These are phyloP conservation scores for Callopanchax toddi DNA, from an alignment of 2,113 vertebrate genomes.

Conservation along the genomic window DNA sequence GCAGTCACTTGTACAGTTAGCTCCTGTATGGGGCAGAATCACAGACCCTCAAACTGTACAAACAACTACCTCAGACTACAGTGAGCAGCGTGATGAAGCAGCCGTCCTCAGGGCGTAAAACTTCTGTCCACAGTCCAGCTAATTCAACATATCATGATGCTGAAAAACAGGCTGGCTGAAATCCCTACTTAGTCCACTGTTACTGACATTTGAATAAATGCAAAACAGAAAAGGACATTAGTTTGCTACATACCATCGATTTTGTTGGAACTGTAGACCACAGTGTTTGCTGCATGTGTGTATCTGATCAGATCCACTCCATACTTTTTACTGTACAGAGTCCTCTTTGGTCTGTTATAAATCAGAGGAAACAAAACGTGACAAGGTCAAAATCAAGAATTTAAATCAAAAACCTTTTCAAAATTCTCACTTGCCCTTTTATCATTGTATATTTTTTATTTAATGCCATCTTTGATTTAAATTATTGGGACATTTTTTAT, in stretches of 20 bases:
- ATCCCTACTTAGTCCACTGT: too few relatives aligned
- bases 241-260: slow-evolving; percentile 93
- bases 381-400: not conserved
- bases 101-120: not conserved
- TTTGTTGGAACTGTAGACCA: slow-evolving; percentile 99
- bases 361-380: not conserved
- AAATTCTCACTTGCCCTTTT: not conserved
- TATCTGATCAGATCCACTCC: slow-evolving; percentile 99
- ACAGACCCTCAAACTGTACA: slow-evolving; percentile 99
- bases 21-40: slow-evolving; percentile 99
- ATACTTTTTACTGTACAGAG: slow-evolving; percentile 99
- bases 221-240: not conserved
- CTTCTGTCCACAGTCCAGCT: not conserved
- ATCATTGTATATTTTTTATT: not conserved
- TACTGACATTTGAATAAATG: not conserved
- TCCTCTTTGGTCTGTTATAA: slow-evolving; percentile 91
- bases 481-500: too few relatives aligned
- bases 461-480: too few relatives aligned
- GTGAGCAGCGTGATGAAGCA: slow-evolving; percentile 74
- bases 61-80: slow-evolving; percentile 99
- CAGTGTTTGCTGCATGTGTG: slow-evolving; percentile 98
- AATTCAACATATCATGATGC: not conserved
- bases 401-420: not conserved
- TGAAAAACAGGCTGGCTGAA: not conserved
- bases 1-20: slow-evolving; percentile 99